Evolutionary conservation across 2,797 vertebrate species (phyloP), one percentile per base, ranked within the genome.

Genomic region (Helostoma temminkii): DNA sequence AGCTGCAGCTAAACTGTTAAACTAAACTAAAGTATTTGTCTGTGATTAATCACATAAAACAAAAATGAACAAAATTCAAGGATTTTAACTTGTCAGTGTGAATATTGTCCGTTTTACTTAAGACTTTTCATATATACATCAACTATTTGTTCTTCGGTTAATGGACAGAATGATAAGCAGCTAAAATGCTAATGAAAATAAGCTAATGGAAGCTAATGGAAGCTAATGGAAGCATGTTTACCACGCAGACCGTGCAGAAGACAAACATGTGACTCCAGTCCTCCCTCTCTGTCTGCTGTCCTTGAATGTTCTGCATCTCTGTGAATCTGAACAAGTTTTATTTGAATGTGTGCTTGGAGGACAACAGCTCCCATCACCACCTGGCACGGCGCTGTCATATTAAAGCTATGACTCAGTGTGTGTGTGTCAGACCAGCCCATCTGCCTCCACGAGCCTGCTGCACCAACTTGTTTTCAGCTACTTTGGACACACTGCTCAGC

Each of bases 291-390:
- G 25, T 59, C 45, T 54, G 46, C 58, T 42, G 21, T 65, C 54
- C 11, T 66, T 68, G 15, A 55, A 26, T 43, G 61, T 59, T 30
- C 48, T 39, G 34, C 50, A 36, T 15, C 50, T 71, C 55, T 55
- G 47, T 4, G 26, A 4, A 24, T 54, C 15, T 18, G 24, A 16
- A 43, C 56, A 34, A 66, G 54, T 68, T 68, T 42, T 59, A n/a
- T 73, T 9, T 60, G 64, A 71, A 68, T 78, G 78, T 76, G 66
- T 76, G 52, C 59, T 56, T 74, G 76, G 66, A 61, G 64, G 80
- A 82, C 71, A 74, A 65, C 81, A 83, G 80, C 77, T 81, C 76
- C 65, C 48, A 60, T 69, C 56, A 75, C 83, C 85, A 86, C 85
- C 85, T 89, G 85, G 64, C 66, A 63, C 24, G 1, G 43, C 55